These are phyloP conservation scores for Phataginus tricuspis DNA, from an alignment of 2,797 vertebrate species.

Conservation along the genomic window DNA sequence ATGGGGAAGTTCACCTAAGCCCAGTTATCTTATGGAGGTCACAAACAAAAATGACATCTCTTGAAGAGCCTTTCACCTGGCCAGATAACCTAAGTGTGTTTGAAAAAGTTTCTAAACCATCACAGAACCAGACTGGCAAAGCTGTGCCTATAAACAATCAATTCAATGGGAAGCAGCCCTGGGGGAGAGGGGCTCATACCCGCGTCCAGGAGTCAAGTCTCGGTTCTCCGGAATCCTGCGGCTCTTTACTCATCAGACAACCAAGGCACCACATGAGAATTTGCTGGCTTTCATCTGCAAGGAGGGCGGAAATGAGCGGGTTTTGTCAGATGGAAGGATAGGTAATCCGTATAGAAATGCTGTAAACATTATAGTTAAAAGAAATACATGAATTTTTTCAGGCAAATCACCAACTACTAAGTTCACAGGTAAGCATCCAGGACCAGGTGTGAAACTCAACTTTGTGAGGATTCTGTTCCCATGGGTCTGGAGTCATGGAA, in stretches of 20 bases:
- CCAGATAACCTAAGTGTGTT: not conserved
- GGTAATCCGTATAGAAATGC: not conserved
- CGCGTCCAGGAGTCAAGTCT: constrained; percentile 94
- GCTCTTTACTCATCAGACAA: constrained; percentile 91
- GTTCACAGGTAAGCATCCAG: constrained; percentile 17
- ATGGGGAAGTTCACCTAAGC: not conserved
- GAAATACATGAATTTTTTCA: constrained; percentile 13
- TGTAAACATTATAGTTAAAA: constrained; percentile 21
- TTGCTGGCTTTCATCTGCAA: constrained; percentile 87
- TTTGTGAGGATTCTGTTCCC: constrained; percentile 16
- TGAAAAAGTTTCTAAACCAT: constrained; percentile 68
- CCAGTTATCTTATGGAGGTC: not conserved
- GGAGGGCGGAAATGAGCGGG: constrained; percentile 72
- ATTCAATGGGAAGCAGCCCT: constrained; percentile 75
- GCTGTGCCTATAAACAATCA: constrained; percentile 74
- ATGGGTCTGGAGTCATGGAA: not conserved
- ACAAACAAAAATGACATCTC: constrained; percentile 36
- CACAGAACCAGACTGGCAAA: constrained; percentile 28
- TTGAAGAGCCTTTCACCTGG: not conserved
- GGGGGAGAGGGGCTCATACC: constrained; percentile 85
- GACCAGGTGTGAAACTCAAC: not conserved
- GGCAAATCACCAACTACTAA: constrained; percentile 53
- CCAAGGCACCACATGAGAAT: constrained; percentile 92
- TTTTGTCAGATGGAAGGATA: constrained; percentile 29
- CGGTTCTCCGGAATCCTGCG: constrained; percentile 89